Base-by-base conservation (phyloP, 2,888 invertebrate genomes). In the Harpagoxenus sublaevis region DNA sequence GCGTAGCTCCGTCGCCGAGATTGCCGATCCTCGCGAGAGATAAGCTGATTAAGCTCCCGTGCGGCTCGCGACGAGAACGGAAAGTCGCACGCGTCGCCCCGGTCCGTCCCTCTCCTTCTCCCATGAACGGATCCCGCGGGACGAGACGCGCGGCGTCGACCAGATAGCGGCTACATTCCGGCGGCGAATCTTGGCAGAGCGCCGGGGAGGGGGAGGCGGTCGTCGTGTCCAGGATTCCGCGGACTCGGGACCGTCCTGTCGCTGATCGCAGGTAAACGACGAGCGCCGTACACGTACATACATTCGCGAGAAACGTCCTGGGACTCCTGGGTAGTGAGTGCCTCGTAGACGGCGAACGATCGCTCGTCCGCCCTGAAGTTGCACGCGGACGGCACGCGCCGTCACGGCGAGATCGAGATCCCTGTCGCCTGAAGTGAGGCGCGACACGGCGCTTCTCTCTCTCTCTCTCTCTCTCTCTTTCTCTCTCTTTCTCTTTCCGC, bases 1-100 rank as follows among this genome's bases (percentile, higher is more conserved):
- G 79, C 35, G 90, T 85, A 90, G 89, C 85, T 86, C 83, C 35
- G 77, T 75, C 73, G 86, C 84, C 62, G 86, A 88, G 86, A 87
- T 89, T 85, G 65, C 85, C 86, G 87, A 89, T 89, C 85, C 70
- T 35, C 77, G 53, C 74, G 68, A 85, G 45, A 31, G 53, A 55
- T 23, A 23, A 23, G 23, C 23, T 23, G 23, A 23, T 23, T 77
- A 82, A 23, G 53, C 18, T 55, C 51, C 42, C 15, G 60, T 42
- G 48, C 42, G 42, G 39, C 23, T 63, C 62, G 35, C 82, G 77
- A 48, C 31, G n/a, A 12, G 28, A 35, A 51, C 77, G 42, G 23
- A 3, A 23, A 23, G 18, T 62, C 35, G 51, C 51, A 6, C 5
- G 23, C 55, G 28, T 55, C 15, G 28, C 28, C 6, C 42, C 65